Evolutionary conservation across 1,140 invertebrate genomes (phyloP).

Genomic region (Drosophila suzukii): DNA sequence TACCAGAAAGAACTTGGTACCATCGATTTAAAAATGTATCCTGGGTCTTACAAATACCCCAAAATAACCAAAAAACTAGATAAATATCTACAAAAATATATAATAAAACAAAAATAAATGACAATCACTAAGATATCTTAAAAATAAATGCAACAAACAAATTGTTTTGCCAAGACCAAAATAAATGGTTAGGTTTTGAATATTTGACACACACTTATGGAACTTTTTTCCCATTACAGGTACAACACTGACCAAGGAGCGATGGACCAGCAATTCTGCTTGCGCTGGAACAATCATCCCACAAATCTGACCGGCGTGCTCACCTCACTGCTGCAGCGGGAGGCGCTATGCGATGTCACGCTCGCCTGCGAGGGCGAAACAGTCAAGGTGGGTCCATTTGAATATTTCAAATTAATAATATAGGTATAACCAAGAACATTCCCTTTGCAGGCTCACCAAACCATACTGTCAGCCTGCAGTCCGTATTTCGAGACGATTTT

Average conservation of each 20-base stretch:
- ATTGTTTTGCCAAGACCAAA: neutral
- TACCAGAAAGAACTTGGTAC: too few species aligned
- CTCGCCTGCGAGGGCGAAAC: conserved; percentile 96
- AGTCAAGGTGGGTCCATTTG: conserved; percentile 88
- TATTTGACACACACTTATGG: neutral
- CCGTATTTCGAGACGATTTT: conserved; percentile 98
- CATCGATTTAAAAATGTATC: too few species aligned
- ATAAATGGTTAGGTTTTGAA: neutral
- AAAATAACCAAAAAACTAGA: neutral
- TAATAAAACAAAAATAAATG: neutral
- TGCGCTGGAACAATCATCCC: conserved; percentile 97
- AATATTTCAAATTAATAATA: too few species aligned
- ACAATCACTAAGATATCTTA: too few species aligned
- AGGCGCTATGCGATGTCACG: conserved; percentile 96
- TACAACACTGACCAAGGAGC: conserved; percentile 85
- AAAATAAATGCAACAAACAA: too few species aligned
- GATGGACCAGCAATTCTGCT: conserved; percentile 97
- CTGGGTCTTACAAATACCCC: too few species aligned
- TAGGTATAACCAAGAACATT: too few species aligned
- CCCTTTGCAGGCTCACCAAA: conserved; percentile 91
- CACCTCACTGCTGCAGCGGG: conserved; percentile 92
- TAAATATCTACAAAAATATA: rapidly evolving
- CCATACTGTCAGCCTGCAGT: conserved; percentile 96
- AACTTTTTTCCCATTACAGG: conserved; percentile 40
- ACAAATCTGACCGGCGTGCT: conserved; percentile 95